A percentile compares a stretch with the other conserved stretches of the same genome.
Evolutionary conservation across 1,140 invertebrate genomes (phyloP).

Genomic region (Diabrotica virgifera): DNA sequence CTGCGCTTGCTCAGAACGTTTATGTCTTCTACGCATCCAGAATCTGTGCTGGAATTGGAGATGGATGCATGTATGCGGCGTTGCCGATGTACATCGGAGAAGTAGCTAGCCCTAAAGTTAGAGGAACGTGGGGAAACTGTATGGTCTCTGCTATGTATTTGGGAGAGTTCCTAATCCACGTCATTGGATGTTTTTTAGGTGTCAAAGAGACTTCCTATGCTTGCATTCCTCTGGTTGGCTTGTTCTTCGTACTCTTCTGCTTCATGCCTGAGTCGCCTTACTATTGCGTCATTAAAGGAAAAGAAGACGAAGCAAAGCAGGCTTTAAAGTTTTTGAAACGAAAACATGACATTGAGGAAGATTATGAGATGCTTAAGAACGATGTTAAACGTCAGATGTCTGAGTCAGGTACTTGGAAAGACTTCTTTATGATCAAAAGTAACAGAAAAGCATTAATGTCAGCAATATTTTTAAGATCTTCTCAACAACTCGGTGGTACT

Average conservation of each 20-base stretch:
- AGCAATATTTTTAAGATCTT: conserved; percentile 31
- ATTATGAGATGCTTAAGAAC: conserved; percentile 32
- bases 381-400: conserved; percentile 38
- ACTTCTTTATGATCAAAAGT: conserved; percentile 36
- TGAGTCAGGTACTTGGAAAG: conserved; percentile 29
- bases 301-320: conserved; percentile 33
- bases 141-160: conserved; percentile 52
- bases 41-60: conserved; percentile 35
- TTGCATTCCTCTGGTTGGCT: neutral
- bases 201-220: conserved; percentile 23
- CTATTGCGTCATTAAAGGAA: conserved; percentile 35
- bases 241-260: conserved; percentile 14
- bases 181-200: conserved; percentile 38
- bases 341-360: conserved; percentile 33
- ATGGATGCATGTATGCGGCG: conserved; percentile 34
- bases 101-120: conserved; percentile 61
- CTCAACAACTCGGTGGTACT: conserved; percentile 38
- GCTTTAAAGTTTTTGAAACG: conserved; percentile 51
- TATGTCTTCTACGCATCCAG: conserved; percentile 33
- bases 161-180: conserved; percentile 51
- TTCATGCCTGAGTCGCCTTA: conserved; percentile 44
- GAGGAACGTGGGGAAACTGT: conserved; percentile 55
- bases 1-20: conserved; percentile 24
- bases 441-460: conserved; percentile 40
- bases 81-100: conserved; percentile 62